A percentile compares a stretch with the other conserved stretches of the same genome.
Conservation (phyloP, 2,888 invertebrate species). For the Ennomos erosarius region DNA sequence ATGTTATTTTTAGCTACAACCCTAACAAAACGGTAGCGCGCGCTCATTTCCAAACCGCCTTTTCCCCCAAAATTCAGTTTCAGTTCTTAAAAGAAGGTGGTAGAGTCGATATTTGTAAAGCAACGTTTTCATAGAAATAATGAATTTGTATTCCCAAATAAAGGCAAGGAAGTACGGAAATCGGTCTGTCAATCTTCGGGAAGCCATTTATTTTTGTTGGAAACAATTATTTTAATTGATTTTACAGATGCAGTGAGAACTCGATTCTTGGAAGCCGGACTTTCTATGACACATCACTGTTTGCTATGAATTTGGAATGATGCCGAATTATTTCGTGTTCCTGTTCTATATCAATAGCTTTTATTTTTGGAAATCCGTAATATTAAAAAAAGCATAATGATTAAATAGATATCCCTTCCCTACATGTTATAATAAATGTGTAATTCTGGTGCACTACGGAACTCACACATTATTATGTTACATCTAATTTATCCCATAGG, state of each 20-base stretch:
- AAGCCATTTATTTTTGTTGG: conserved; percentile 78
- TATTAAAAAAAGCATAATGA: conserved; percentile 1
- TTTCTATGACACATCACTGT: conserved; percentile 47
- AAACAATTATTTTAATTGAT: conserved; percentile 83
- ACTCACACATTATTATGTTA: too few species aligned
- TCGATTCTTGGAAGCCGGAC: conserved; percentile 40
- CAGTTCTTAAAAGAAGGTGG: conserved; percentile 1
- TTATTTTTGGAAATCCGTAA: conserved; percentile 18
- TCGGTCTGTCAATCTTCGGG: conserved; percentile 73
- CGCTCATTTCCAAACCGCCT: conserved; percentile 23
- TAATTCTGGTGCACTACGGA: too few species aligned
- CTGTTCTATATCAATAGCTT: conserved; percentile 2
- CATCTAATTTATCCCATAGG: too few species aligned
- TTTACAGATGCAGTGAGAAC: conserved; percentile 60
- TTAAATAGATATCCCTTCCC: too few species aligned
- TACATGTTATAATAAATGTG: too few species aligned
- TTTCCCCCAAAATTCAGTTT: conserved; percentile 18
- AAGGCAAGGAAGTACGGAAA: conserved; percentile 69
- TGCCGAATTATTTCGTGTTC: conserved; percentile 16
- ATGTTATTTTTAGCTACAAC: conserved; percentile 68
- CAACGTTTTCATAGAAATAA: conserved; percentile 16
- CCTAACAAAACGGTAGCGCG: conserved; percentile 63
- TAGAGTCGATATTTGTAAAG: conserved; percentile 42
- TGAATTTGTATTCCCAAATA: conserved; percentile 50
- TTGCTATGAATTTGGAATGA: conserved; percentile 36